Percentiles rank a stretch among this genome's conserved stretches.
phyloP scores from a whole-genome alignment of 1,140 invertebrate species.

The Philopotamus ludificatus region DNA sequence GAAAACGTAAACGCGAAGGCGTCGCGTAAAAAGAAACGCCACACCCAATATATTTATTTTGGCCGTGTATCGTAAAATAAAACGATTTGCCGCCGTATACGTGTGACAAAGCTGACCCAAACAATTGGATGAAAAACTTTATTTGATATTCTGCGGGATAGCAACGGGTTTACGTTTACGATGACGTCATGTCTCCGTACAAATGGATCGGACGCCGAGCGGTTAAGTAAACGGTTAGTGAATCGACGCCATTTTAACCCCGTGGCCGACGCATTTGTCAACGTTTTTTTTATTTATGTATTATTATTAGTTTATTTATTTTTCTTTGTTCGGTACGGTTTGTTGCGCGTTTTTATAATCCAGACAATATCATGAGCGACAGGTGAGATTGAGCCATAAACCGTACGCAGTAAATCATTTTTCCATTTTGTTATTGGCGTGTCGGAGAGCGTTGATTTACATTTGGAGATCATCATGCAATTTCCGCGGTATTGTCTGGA shows the following conservation, averaged over 20 bases:
- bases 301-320: too few relatives aligned
- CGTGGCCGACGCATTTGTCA: too few relatives aligned
- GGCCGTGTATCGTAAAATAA: too few relatives aligned
- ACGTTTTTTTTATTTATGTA: too few relatives aligned
- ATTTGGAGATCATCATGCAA: neutral
- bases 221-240: neutral
- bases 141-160: slow-evolving; percentile 2
- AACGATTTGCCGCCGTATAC: neutral
- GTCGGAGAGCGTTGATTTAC: slow-evolving; percentile 9
- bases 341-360: neutral
- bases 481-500: neutral
- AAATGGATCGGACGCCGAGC: slow-evolving; percentile 3
- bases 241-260: neutral
- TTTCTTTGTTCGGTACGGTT: neutral
- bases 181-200: slow-evolving; percentile 8
- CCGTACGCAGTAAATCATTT: slow-evolving; percentile 28
- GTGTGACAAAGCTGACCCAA: neutral
- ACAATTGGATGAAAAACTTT: slow-evolving; percentile 7
- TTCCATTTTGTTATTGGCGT: slow-evolving; percentile 26
- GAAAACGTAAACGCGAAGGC: too few relatives aligned
- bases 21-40: too few relatives aligned
- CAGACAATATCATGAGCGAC: neutral
- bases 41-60: too few relatives aligned
- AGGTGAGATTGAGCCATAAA: slow-evolving; percentile 35
- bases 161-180: slow-evolving; percentile 7